Conservation (phyloP, 2,888 invertebrate species). For the Epinotia bilunana region DNA sequence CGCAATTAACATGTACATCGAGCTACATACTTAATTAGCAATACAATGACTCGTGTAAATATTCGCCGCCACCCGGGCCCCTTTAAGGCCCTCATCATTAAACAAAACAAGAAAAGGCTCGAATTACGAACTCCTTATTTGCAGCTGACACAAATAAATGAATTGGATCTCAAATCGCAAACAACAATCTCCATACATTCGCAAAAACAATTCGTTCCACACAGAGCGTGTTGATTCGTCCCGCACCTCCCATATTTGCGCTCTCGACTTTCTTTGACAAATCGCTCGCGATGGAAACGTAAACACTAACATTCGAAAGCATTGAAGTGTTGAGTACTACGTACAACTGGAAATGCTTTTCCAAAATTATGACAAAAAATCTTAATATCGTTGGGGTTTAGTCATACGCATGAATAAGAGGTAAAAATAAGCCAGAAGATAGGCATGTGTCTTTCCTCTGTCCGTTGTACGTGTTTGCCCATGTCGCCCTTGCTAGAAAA, state of each 20-base stretch:
- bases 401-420: not conserved
- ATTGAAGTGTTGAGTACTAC: slow-evolving; percentile 9
- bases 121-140: slow-evolving; percentile 43
- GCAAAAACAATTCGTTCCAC: slow-evolving; percentile 53
- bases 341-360: not conserved
- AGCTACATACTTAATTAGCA: too few species aligned
- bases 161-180: slow-evolving; percentile 44
- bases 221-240: slow-evolving; percentile 54
- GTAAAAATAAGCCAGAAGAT: not conserved
- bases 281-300: slow-evolving; percentile 63
- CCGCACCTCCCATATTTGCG: slow-evolving; percentile 58
- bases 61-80: not conserved
- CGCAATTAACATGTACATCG: not conserved
- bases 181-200: slow-evolving; percentile 48
- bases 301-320: slow-evolving; percentile 54
- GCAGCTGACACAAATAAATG: slow-evolving; percentile 44
- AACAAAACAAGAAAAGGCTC: slow-evolving; percentile 39
- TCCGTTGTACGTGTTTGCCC: not conserved
- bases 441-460: not conserved
- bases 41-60: not conserved
- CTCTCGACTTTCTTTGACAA: slow-evolving; percentile 68
- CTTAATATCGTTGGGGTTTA: not conserved
- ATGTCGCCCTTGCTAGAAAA: not conserved
- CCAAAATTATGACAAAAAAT: not conserved
- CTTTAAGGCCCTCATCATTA: slow-evolving; percentile 38